Percentiles rank a stretch among this genome's conserved stretches.
These are phyloP conservation scores for Pitta sordida DNA, from an alignment of 2,113 vertebrate genomes.

Conservation along the genomic window DNA sequence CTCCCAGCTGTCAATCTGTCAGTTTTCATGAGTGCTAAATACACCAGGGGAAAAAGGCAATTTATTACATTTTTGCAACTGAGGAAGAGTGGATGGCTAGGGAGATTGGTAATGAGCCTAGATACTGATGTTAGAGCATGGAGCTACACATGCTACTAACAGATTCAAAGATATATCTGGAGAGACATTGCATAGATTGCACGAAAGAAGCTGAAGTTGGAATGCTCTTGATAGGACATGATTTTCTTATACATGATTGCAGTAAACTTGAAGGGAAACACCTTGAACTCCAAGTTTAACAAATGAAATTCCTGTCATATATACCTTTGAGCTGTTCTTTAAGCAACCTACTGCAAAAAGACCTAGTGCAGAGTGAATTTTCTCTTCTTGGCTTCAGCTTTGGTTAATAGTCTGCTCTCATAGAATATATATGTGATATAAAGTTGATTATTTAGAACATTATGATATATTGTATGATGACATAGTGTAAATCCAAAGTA, in stretches of 20 bases:
- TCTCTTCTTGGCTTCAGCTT: not conserved
- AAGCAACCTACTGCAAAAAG: not conserved
- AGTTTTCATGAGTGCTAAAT: conserved; percentile 33
- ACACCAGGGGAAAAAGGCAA: not conserved
- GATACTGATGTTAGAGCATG: not conserved
- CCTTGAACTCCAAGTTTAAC: not conserved
- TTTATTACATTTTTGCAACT: conserved; percentile 36
- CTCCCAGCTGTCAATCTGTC: conserved; percentile 20
- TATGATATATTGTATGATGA: no score
- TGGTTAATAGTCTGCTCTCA: not conserved
- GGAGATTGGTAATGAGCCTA: not conserved
- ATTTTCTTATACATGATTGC: not conserved
- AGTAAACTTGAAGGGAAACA: not conserved
- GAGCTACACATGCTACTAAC: not conserved
- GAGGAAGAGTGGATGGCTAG: not conserved
- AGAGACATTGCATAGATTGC: not conserved
- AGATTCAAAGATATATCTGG: not conserved
- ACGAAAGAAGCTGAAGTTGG: not conserved
- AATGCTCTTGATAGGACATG: not conserved
- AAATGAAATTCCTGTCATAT: not conserved
- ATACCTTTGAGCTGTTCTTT: not conserved
- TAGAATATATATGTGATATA: not conserved
- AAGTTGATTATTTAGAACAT: not conserved
- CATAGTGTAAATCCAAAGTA: not conserved
- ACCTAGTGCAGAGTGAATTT: not conserved